phyloP scores from a whole-genome alignment of 2,888 invertebrate genomes.

The Caenorhabditis wallacei region DNA sequence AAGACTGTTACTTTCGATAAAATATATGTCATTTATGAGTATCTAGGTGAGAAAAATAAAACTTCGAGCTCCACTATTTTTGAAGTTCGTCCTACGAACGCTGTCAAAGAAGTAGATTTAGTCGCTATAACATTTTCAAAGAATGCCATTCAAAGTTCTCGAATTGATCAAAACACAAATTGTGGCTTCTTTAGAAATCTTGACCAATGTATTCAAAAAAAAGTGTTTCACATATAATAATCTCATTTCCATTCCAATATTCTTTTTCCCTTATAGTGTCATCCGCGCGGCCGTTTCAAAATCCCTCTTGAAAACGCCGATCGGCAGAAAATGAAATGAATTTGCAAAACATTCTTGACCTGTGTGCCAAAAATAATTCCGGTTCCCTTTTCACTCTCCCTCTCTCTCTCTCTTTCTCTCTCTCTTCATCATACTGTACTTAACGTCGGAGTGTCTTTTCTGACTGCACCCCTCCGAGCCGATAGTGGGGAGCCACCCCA shows the following conservation, averaged over 20 bases:
- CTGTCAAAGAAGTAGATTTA: too few relatives aligned
- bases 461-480: too few relatives aligned
- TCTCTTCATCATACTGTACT: conserved; percentile 14
- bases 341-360: conserved; percentile 62
- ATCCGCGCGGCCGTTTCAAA: conserved; percentile 34
- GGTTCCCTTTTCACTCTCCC: conserved; percentile 27
- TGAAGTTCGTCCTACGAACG: too few relatives aligned
- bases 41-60: too few relatives aligned
- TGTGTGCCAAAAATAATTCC: conserved; percentile 60
- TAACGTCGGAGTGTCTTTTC: too few relatives aligned
- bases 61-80: too few relatives aligned
- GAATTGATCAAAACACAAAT: too few relatives aligned
- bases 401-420: conserved; percentile 12
- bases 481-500: background rate
- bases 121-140: too few relatives aligned
- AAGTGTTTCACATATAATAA: background rate
- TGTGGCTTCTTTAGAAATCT: background rate
- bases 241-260: background rate
- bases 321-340: conserved; percentile 42
- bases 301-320: conserved; percentile 51
- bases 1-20: background rate
- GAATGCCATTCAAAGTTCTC: too few relatives aligned
- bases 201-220: background rate
- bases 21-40: too few relatives aligned
- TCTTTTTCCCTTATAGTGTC: conserved; percentile 1